Evolutionary conservation across 1,140 invertebrate genomes (phyloP), one percentile per base, ranked within the genome.

Genomic region (Drosophila sproati): DNA sequence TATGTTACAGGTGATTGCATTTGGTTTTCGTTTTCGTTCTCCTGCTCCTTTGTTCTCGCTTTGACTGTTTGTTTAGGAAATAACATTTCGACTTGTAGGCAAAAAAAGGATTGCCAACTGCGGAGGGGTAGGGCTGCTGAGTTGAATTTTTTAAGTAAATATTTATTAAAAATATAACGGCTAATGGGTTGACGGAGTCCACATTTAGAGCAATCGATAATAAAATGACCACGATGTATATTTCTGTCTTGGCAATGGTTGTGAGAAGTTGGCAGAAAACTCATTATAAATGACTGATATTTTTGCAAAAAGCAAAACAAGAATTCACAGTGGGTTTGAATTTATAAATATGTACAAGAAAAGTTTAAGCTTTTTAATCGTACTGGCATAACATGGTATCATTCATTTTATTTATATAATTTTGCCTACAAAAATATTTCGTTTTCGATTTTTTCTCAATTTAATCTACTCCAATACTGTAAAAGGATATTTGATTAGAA

Each of bases 1-100:
- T 76, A 68, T 74, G 74, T 88, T 88, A 88, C 83, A 88, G 83
- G 83, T 88, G 83, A 88, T 85, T 89, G 83, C 85, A 89, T 89
- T 89, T 74, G 61, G 39, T 50, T 67, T 59, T 56, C 69, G 66
- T 73, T 74, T 47, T 63, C 34, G 29, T 32, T 29, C 41, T 47
- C 31, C 51, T 60, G 31, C 29, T 31, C n/a, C 10, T 45, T 57
- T 66, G 55, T 29, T 61, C 20, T 37, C 43, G 45, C 50, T 62
- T 41, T 59, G 61, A 32, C 51, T 87, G 72, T 87, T 88, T 88
- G 69, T 88, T 87, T 87, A 87, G 83, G 83, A 68, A 70, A 77
- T 71, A 87, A 80, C 78, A 79, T 80, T 80, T 80, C 68, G 76
- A 52, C 69, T 70, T 78, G 57, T 67, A 34, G 47, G 54, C 8